Evolutionary conservation across 1,140 invertebrate species (phyloP), one percentile per base, ranked within the genome.

Genomic region (Heliconius eleuchia): DNA sequence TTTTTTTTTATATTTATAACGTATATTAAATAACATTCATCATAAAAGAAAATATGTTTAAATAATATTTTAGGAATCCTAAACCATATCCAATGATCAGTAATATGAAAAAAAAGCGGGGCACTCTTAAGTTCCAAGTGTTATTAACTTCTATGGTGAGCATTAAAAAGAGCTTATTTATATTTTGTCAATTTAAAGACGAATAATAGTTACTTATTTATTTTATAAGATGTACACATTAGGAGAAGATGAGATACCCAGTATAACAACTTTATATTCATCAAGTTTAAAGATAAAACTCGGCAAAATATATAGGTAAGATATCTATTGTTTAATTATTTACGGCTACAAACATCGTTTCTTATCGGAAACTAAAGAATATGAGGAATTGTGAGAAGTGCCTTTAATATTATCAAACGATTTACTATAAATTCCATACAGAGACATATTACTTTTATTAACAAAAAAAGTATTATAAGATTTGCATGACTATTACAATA

Each of bases 171-270:
- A 7, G 39, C 8, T n/a, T 57, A 57, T n/a, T n/a, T 57, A 2
- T 23, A 23, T 23, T 23, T 23, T 30, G 7, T 1, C 30, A 13
- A 30, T 30, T 27, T 66, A 27, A 66, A 23, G 2, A 66, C 23
- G 23, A 71, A 71, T 71, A 34, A 71, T 71, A n/a, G 11, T 34
- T 5, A n/a, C 0, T 71, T 18, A 71, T 57, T 57, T 55, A 34
- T 79, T 74, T 80, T 87, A 89, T 16, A 75, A 96, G 96, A 87
- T 96, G 66, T 96, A 96, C 75, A 95, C 96, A 18, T 80, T 96
- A 2, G 96, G 95, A 3, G 95, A 95, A 78, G 95, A 96, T 82
- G 96, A 96, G 86, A 95, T 96, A 5, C 96, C 96, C 9, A 95
- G 95, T 37, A 89, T 96, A 55, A 96, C 96, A 0, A 96, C 96